Conservation (phyloP, 1,140 invertebrate genomes). For the Archivesica marissinica region DNA sequence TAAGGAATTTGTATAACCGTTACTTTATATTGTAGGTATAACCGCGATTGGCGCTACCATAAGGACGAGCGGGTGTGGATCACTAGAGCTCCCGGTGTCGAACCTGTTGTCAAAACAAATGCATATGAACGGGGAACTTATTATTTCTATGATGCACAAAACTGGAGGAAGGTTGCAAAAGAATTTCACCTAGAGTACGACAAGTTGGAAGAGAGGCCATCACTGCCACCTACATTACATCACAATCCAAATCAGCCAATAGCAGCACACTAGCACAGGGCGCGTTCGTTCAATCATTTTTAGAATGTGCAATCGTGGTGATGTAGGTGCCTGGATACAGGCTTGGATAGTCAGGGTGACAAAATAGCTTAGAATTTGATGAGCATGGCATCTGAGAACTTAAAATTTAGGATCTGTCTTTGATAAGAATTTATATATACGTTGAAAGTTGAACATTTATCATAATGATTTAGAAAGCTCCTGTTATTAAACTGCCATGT, state of each 20-base stretch:
- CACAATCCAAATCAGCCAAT: slow-evolving; percentile 73
- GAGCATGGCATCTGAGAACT: neutral
- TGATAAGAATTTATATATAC: neutral
- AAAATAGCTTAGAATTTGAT: neutral
- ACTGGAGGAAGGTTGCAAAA: slow-evolving; percentile 97
- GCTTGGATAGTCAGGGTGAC: neutral
- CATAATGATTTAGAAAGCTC: neutral
- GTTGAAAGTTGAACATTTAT: neutral
- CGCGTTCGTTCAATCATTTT: neutral
- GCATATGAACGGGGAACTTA: slow-evolving; percentile 99
- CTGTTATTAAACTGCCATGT: neutral
- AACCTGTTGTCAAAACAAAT: slow-evolving; percentile 95
- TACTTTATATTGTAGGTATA: slow-evolving; percentile 88
- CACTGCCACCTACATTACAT: slow-evolving; percentile 72
- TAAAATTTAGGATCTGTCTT: neutral
- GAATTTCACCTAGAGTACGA: slow-evolving; percentile 99
- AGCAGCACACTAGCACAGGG: slow-evolving; percentile 64
- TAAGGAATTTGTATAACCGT: too few relatives aligned
- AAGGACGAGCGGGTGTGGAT: slow-evolving; percentile 99
- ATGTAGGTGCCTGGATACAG: slow-evolving; percentile 32
- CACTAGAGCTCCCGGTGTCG: slow-evolving; percentile 96
- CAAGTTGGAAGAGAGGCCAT: slow-evolving; percentile 96
- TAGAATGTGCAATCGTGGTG: slow-evolving; percentile 51
- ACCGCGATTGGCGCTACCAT: slow-evolving; percentile 99
- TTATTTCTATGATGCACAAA: slow-evolving; percentile 98